Percentiles rank a stretch among this genome's conserved stretches.
These are phyloP conservation scores for Heliconius ismenius DNA, from an alignment of 2,888 invertebrate genomes.

Conservation along the genomic window DNA sequence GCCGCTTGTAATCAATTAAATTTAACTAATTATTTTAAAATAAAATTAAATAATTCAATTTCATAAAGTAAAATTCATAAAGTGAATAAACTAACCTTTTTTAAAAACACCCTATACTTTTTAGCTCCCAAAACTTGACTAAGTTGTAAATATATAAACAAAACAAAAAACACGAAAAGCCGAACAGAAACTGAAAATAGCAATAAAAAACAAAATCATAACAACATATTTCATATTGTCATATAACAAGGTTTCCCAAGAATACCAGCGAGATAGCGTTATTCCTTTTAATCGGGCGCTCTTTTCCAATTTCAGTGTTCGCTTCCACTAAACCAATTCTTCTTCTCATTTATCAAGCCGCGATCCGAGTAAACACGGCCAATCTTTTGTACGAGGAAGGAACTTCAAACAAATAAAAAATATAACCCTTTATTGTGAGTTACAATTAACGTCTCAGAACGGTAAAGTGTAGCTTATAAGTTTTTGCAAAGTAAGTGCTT, in stretches of 20 bases:
- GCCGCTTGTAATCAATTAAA: too few species aligned
- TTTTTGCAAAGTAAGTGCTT: neutral
- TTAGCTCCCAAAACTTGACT: too few species aligned
- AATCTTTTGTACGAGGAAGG: slow-evolving; percentile 37
- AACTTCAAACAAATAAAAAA: slow-evolving; percentile 26
- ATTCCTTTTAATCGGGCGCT: slow-evolving; percentile 41
- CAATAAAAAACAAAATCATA: slow-evolving; percentile 4
- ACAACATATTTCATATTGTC: slow-evolving; percentile 19
- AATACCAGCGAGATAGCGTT: slow-evolving; percentile 26
- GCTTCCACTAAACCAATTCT: slow-evolving; percentile 45
- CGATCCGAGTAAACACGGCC: slow-evolving; percentile 38
- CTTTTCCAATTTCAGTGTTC: slow-evolving; percentile 43
- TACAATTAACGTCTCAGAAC: slow-evolving; percentile 27
- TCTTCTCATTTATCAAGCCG: slow-evolving; percentile 47
- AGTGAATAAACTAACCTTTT: too few species aligned
- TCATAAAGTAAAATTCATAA: too few species aligned
- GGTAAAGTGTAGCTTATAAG: neutral
- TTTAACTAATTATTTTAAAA: too few species aligned
- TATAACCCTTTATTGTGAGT: slow-evolving; percentile 15
- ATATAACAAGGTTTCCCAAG: slow-evolving; percentile 21
- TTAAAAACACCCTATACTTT: too few species aligned
- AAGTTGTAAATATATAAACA: neutral
- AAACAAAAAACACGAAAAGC: neutral
- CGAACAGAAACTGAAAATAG: neutral
- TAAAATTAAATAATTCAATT: too few species aligned